Evolutionary conservation across 2,888 invertebrate genomes (phyloP), one percentile per base, ranked within the genome.

Genomic region (Electrophaes corylata): DNA sequence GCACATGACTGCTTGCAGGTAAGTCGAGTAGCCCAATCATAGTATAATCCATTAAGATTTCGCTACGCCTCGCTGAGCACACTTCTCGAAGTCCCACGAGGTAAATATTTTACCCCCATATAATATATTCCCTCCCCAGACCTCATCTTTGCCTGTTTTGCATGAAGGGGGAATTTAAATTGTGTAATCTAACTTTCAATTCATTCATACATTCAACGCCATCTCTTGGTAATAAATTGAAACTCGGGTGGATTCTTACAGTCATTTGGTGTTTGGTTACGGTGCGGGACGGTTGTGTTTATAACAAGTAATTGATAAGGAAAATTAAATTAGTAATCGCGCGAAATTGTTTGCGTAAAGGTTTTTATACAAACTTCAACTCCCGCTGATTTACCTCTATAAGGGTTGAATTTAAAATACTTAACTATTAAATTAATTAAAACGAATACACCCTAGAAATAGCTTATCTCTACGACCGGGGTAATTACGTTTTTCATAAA

Each of bases 161-260:
- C 91, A 91, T 91, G 86, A 88, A 87, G 89, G 89, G 89, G 85
- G 89, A 91, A 90, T 91, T 91, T 91, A 91, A 91, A 91, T 91
- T 90, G 89, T 90, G 88, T 91, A 91, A 91, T 91, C 90, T 90
- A 91, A 91, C 91, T 91, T 91, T 91, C 89, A 91, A 91, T 91
- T 91, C 91, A 91, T 91, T 91, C 91, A 91, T 91, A 90, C 91
- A 90, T 87, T 88, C 88, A 85, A 71, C 88, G 90, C 89, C 91
- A 91, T 90, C 91, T 91, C 84, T 84, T 70, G 84, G 85, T 86
- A 86, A 89, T 91, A 89, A 90, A 91, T 91, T 91, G 88, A 89
- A 91, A 91, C 86, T 85, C 76, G 79, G 83, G 6, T 84, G 78
- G 77, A 83, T 85, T 85, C 81, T 85, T 83, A 82, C 79, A 79